Percentiles rank a stretch among this genome's conserved stretches.
phyloP scores from a whole-genome alignment of 2,113 vertebrate genomes.

The Lutjanus erythropterus region DNA sequence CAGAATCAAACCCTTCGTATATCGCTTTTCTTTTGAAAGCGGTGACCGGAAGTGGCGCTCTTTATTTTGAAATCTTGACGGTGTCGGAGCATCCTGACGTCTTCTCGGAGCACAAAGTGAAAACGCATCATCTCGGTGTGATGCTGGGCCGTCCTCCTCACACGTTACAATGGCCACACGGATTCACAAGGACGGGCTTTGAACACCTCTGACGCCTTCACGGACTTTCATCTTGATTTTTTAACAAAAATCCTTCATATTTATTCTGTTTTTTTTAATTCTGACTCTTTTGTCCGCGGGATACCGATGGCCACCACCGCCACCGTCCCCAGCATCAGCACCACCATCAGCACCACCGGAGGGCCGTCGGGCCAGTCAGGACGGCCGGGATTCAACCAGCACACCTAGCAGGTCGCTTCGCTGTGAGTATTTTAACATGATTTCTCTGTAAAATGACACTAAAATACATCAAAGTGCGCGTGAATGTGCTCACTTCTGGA shows the following conservation, averaged over 20 bases:
- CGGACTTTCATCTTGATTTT: neutral
- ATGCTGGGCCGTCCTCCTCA: constrained; percentile 20
- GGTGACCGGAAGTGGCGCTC: neutral
- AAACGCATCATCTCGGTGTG: constrained; percentile 30
- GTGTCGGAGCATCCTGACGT: constrained; percentile 61
- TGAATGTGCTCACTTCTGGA: neutral
- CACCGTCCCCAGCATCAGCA: constrained; percentile 60
- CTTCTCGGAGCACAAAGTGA: constrained; percentile 65
- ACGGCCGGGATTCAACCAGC: constrained; percentile 50
- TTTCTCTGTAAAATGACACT: neutral
- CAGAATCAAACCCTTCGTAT: no score
- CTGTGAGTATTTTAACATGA: neutral
- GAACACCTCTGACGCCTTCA: neutral
- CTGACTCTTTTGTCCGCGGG: constrained; percentile 29
- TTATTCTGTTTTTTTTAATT: no score
- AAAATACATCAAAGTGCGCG: no score
- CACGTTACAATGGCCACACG: constrained; percentile 20
- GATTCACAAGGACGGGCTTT: neutral
- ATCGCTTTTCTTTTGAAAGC: neutral
- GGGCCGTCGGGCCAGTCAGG: constrained; percentile 61
- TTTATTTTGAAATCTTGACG: neutral
- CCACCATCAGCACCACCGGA: constrained; percentile 51
- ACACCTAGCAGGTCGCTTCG: constrained; percentile 43
- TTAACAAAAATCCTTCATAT: no score
- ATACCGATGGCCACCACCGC: constrained; percentile 56